Evolutionary conservation across 2,113 vertebrate species (phyloP), one percentile per base, ranked within the genome.

Genomic region (Carassius gibelio): DNA sequence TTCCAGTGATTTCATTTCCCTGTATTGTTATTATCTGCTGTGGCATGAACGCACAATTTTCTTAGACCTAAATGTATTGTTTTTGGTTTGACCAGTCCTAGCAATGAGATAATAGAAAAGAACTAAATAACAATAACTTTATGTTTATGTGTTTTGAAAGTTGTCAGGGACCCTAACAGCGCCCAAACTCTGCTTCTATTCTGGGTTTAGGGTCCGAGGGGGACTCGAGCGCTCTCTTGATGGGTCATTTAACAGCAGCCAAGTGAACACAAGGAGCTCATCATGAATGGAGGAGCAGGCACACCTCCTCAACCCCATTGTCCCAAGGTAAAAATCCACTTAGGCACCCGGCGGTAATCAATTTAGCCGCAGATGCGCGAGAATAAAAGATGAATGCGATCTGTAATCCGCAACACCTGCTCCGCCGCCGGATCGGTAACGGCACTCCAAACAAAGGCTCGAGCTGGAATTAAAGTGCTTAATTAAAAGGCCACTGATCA

Each of bases 331-430:
- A 82, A 78, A 79, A 89, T 83, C 75, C 82, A 85, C 82, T 89
- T 66, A 88, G 74, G 75, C 74, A 75, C 87, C 84, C 72, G 42
- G 69, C 68, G 80, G 55, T 85, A 86, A 89, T 88, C 84, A 88
- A 82, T 88, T 85, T 84, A 66, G 82, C 77, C 38, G 81, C 88
- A 89, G 88, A 89, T 89, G 88, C 77, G 83, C 85, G 76, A 57
- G 69, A 87, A 87, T 87, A 86, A 83, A 85, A 85, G 84, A 89
- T 87, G 87, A 86, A 90, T 88, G 79, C 82, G 78, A 79, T 34
- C 84, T 23, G 79, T 88, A 87, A 87, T 86, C 86, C 66, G n/a
- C 66, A 84, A 76, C 89, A 90, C 89, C 89, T 90, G 89, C 82
- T 86, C 77, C 81, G 77, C 87, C 66, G 71, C 82, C 59, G 84